These are phyloP conservation scores for Hirtodrosophila histrioides DNA, from an alignment of 2,888 invertebrate species.

Conservation along the genomic window DNA sequence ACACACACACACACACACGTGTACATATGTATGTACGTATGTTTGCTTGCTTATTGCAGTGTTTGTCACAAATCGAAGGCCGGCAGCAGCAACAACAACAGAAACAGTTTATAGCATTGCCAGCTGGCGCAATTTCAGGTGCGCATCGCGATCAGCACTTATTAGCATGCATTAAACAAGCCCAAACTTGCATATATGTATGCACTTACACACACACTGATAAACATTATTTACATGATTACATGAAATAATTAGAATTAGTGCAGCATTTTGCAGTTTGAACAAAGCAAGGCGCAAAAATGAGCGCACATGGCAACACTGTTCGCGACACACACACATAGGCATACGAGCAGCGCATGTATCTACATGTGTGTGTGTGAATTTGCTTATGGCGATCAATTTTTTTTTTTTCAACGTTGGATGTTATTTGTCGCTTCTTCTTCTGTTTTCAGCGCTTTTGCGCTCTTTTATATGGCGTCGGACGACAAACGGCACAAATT, in stretches of 20 bases:
- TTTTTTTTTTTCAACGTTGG: conserved; percentile 54
- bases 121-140: conserved; percentile 62
- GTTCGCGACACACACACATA: conserved; percentile 50
- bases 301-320: conserved; percentile 77
- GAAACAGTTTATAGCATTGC: conserved; percentile 54
- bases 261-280: conserved; percentile 30
- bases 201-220: conserved; percentile 9
- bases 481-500: conserved; percentile 58
- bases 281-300: conserved; percentile 63
- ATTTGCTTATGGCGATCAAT: conserved; percentile 79
- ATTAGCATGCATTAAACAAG: conserved; percentile 16
- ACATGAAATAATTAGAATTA: conserved; percentile 30
- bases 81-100: conserved; percentile 49
- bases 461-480: conserved; percentile 63
- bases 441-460: conserved; percentile 39
- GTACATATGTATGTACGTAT: conserved; percentile 17
- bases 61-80: conserved; percentile 70
- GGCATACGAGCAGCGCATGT: conserved; percentile 33
- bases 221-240: conserved; percentile 17
- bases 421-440: conserved; percentile 47
- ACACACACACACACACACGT: conserved; percentile 28
- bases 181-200: background rate
- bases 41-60: conserved; percentile 46
- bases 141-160: conserved; percentile 48
- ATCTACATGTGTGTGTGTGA: conserved; percentile 36